Evolutionary conservation across 1,140 invertebrate species (phyloP), one percentile per base, ranked within the genome.

Genomic region (Meloidogyne hapla): DNA sequence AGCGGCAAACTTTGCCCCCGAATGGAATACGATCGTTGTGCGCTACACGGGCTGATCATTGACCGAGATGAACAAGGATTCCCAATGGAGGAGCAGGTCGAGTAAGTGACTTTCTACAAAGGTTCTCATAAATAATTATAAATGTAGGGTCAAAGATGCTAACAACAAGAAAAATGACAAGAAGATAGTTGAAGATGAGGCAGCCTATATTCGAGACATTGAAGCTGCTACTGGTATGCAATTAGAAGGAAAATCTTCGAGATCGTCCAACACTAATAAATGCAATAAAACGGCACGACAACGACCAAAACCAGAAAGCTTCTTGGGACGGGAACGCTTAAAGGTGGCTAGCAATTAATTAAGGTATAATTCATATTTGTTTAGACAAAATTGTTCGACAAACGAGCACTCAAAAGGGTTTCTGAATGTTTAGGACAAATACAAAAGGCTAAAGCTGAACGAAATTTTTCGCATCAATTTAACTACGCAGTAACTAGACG

Each of bases 351-450:
- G 18, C 2, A 69, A 18, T 12, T 62, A 62, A 61, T 28, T 28
- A 45, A 23, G 26, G 13, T 13, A 28, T 25, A 13, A 28, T 38
- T 13, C 12, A 40, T 23, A 45, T 45, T 66, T 78, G 33, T 79
- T 84, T 61, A 82, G 77, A 83, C 76, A 33, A 83, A 83, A 71
- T 63, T 83, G 18, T 83, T 83, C 42, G 75, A 83, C 64, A 85
- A 85, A 62, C 42, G 72, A 40, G 56, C 82, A 15, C 25, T 83
- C 21, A 79, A 76, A 69, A 28, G 81, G n/a, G 77, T 83, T 10
- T 73, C 81, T 13, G 80, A 83, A 5, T 81, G 78, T 2, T 42
- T 83, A 38, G 69, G 67, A n/a, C 64, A 79, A 38, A 83, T 83
- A 18, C 83, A 83, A 66, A 79, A 77, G 45, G 61, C 70, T 28